Evolutionary conservation across 2,797 vertebrate genomes (phyloP), one percentile per base, ranked within the genome.

Genomic region (Mormyrus hasselquistii): DNA sequence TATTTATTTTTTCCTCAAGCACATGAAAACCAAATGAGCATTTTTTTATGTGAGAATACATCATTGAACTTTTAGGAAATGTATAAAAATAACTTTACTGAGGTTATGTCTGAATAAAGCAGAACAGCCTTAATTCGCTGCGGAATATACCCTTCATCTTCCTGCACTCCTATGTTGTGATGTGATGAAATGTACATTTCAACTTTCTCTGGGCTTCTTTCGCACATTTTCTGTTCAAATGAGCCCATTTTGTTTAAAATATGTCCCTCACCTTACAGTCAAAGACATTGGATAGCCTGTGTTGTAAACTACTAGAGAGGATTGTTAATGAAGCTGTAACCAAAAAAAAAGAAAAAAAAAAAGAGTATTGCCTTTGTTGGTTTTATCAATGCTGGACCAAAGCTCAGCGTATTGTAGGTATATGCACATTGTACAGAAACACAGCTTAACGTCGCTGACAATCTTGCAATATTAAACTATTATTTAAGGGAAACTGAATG

Each of bases 371-470:
- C 97, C 97, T 99, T 98, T 95, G 94, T 96, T 97, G 34, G 86
- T 89, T 88, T 88, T 87, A 90, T 89, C 95, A 97, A 97, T 94
- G 97, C 98, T 98, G 98, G 98, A 99, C 98, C 98, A 99, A 99
- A 99, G 98, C 96, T 98, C 97, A 97, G 96, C 97, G 94, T 96
- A 95, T 89, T 95, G 94, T 96, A 97, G 97, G 97, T 98, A 98
- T 97, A 97, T 99, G 98, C 98, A 99, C 97, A 98, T 97, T 98
- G 97, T 98, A 97, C 97, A 99, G 97, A 97, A 95, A 97, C 96
- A 97, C 96, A 96, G 97, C 97, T 97, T 97, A 96, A 97, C 96
- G 96, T 97, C 96, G 96, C 97, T 98, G 98, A 99, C 98, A 99
- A 99, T 99, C 98, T 98, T 91, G 95, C 96, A 97, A 97, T 97